These are phyloP conservation scores for Lomographa bimaculata DNA, from an alignment of 2,888 invertebrate genomes.

Conservation along the genomic window DNA sequence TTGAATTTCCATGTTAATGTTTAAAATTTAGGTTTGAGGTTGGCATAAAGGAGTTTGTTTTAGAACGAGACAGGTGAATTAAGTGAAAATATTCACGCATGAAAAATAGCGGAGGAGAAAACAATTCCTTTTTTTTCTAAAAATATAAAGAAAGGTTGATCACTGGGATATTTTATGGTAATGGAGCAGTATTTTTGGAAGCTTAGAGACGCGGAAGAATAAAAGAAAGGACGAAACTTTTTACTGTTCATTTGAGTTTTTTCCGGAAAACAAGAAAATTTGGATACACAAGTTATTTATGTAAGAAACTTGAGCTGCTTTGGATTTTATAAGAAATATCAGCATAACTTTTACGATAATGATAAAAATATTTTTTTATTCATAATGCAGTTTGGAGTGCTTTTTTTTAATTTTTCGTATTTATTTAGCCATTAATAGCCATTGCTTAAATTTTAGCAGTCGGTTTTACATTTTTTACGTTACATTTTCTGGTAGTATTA, in stretches of 20 bases:
- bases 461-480: too few species aligned
- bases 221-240: background rate
- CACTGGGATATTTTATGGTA: background rate
- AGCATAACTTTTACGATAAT: too few species aligned
- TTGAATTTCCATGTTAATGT: conserved; percentile 10
- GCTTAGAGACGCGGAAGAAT: background rate
- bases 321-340: too few species aligned
- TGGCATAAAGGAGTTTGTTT: conserved; percentile 1
- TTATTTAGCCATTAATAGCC: too few species aligned
- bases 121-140: conserved; percentile 25
- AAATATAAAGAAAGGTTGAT: conserved; percentile 2
- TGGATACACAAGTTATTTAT: too few species aligned
- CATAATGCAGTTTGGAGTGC: too few species aligned
- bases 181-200: background rate
- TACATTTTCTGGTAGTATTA: too few species aligned
- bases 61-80: conserved; percentile 19
- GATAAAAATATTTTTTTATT: too few species aligned
- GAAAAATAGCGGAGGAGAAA: conserved; percentile 18
- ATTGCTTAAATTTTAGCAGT: too few species aligned
- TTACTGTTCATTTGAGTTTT: background rate
- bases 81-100: conserved; percentile 32
- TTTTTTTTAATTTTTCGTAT: too few species aligned
- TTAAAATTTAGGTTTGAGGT: background rate
- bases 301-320: too few species aligned
- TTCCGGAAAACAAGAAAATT: background rate